These are phyloP conservation scores for Hirtodrosophila confusa DNA, from an alignment of 2,888 invertebrate genomes.

Conservation along the genomic window DNA sequence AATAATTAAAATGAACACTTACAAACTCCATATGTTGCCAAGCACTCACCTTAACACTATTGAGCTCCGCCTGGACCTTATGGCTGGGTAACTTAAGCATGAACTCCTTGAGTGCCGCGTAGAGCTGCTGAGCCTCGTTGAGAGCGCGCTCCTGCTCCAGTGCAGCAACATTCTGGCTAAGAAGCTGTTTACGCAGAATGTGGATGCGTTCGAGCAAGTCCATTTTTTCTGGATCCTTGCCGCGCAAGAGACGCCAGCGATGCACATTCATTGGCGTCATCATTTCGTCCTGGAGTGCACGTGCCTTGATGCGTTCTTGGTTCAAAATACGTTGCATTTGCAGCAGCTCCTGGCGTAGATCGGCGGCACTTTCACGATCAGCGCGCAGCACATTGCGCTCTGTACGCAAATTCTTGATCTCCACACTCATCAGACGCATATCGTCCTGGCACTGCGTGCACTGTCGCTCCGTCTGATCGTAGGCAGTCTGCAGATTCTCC, in stretches of 20 bases:
- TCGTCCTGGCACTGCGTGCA: constrained; percentile 92
- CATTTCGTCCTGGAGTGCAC: constrained; percentile 94
- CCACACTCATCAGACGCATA: constrained; percentile 92
- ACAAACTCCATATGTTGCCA: no score
- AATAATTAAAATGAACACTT: no score
- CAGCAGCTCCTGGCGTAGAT: constrained; percentile 90
- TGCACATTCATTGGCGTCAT: constrained; percentile 97
- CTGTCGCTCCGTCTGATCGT: constrained; percentile 89
- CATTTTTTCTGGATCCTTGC: constrained; percentile 93
- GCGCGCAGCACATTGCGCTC: constrained; percentile 89
- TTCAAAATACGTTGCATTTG: constrained; percentile 91
- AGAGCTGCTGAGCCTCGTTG: constrained; percentile 81
- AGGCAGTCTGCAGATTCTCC: constrained; percentile 90
- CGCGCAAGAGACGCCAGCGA: constrained; percentile 94
- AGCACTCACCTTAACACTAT: constrained; percentile 78
- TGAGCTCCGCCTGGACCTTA: constrained; percentile 82
- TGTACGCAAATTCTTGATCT: constrained; percentile 91
- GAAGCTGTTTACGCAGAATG: constrained; percentile 85
- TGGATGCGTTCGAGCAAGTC: constrained; percentile 93
- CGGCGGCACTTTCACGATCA: constrained; percentile 91
- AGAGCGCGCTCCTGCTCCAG: constrained; percentile 81
- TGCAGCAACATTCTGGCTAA: constrained; percentile 79
- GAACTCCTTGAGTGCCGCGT: constrained; percentile 82
- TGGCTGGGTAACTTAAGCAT: constrained; percentile 83
- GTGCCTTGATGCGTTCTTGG: constrained; percentile 92